Evolutionary conservation across 2,113 vertebrate genomes (phyloP).

Genomic region (Mobula hypostoma): DNA sequence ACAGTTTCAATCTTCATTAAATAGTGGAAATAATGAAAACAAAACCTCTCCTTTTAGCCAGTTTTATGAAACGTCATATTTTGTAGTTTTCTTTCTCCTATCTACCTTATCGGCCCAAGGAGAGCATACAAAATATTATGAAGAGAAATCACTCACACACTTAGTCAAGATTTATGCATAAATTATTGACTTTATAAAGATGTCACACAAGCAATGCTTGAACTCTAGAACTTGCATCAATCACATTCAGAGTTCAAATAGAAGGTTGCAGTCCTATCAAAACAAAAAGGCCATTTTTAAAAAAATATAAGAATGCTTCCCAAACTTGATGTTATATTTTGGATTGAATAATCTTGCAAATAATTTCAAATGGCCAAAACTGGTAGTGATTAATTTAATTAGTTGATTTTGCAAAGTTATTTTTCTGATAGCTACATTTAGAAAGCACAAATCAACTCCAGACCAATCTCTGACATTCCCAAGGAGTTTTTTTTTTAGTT

Average conservation of each 20-base stretch:
- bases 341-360: too few species aligned
- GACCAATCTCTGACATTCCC: too few species aligned
- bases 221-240: neutral
- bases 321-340: neutral
- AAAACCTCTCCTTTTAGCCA: too few species aligned
- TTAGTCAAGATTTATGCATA: too few species aligned
- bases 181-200: neutral
- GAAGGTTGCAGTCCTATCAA: neutral
- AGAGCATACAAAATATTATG: too few species aligned
- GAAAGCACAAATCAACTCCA: neutral
- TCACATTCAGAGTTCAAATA: neutral
- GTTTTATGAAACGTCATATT: too few species aligned
- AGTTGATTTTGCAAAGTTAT: neutral
- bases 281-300: neutral
- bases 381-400: neutral
- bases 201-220: neutral
- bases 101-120: too few species aligned
- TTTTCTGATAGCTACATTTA: neutral
- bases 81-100: too few species aligned
- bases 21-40: too few species aligned
- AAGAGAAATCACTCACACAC: too few species aligned
- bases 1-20: too few species aligned
- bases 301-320: neutral
- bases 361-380: neutral
- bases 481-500: neutral